Conservation (phyloP, 2,888 invertebrate genomes). For the Dysmachus trigonus region DNA sequence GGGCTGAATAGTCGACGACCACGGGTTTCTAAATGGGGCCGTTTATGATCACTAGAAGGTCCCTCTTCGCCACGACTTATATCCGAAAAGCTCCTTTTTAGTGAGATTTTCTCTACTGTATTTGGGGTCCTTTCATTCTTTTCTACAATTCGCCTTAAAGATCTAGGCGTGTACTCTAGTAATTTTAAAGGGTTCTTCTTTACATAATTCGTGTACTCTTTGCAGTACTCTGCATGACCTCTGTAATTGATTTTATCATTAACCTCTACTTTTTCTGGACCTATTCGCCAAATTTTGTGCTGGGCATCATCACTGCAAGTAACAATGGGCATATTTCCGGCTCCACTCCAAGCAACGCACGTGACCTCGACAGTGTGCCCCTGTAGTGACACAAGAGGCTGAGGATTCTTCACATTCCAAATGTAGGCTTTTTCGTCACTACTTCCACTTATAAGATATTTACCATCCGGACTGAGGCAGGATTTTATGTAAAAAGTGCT, state of each 20-base stretch:
- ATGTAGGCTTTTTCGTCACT: constrained; percentile 87
- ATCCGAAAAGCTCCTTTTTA: constrained; percentile 60
- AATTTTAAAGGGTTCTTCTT: constrained; percentile 46
- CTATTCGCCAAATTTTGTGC: constrained; percentile 80
- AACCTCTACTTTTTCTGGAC: constrained; percentile 64
- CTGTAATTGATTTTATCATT: constrained; percentile 62
- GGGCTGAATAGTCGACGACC: constrained; percentile 67
- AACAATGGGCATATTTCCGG: constrained; percentile 71
- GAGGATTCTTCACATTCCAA: constrained; percentile 76
- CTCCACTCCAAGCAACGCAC: constrained; percentile 80
- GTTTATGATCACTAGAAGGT: constrained; percentile 59
- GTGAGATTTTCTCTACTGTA: constrained; percentile 57
- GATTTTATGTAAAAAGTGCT: constrained; percentile 87
- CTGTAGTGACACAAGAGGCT: constrained; percentile 74
- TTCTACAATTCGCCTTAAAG: constrained; percentile 65
- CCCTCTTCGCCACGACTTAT: constrained; percentile 55
- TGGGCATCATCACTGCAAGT: constrained; percentile 86
- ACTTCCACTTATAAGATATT: constrained; percentile 87
- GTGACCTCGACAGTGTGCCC: constrained; percentile 90
- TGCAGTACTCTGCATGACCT: constrained; percentile 66
- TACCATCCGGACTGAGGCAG: constrained; percentile 80
- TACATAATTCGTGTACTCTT: constrained; percentile 53
- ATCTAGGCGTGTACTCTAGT: constrained; percentile 64
- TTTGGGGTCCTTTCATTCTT: constrained; percentile 60
- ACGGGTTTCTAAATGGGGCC: constrained; percentile 62